A percentile compares a stretch with the other conserved stretches of the same genome.
Evolutionary conservation across 2,797 vertebrate species (phyloP).

Genomic region (Ceryle rudis): DNA sequence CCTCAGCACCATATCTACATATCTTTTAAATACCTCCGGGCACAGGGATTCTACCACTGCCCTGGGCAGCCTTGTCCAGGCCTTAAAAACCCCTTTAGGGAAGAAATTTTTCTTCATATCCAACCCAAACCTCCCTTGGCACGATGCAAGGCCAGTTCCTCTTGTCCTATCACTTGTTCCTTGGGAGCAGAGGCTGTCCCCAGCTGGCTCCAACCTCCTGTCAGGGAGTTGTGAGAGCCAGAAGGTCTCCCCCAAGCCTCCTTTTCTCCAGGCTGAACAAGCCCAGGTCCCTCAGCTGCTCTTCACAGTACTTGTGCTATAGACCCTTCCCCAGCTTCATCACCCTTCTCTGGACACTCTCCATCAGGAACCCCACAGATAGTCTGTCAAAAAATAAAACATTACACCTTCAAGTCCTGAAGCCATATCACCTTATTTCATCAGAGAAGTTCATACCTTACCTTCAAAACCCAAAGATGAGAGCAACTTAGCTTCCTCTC

Average conservation of each 20-base stretch:
- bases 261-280: neutral
- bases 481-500: fast-evolving
- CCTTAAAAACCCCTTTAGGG: neutral
- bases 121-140: neutral
- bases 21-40: neutral
- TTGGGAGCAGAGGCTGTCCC: neutral
- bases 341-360: too few species aligned
- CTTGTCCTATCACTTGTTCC: neutral
- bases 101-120: neutral
- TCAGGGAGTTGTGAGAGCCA: neutral
- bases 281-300: neutral
- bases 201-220: neutral
- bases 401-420: fast-evolving
- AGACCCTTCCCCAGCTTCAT: neutral
- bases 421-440: fast-evolving
- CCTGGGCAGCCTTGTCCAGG: neutral
- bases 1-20: neutral
- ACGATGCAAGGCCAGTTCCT: neutral
- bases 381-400: neutral
- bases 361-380: neutral
- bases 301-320: neutral
- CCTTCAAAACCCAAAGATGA: fast-evolving
- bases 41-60: neutral
- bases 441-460: fast-evolving
- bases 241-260: neutral